Evolutionary conservation across 2,888 invertebrate species (phyloP).

Genomic region (Ophioninae sp.): DNA sequence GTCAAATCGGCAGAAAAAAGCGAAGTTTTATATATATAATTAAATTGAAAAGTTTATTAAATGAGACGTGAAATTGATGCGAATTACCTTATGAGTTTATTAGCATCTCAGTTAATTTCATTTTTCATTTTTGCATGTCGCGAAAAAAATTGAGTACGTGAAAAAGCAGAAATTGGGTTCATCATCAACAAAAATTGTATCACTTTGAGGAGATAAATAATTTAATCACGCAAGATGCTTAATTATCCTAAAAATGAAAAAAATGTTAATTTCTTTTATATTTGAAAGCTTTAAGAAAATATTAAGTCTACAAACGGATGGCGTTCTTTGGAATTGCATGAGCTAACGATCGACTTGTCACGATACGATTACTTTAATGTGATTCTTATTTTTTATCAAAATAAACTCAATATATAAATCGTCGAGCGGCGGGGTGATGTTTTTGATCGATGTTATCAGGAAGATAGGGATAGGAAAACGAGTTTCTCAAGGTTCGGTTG

Average conservation of each 20-base stretch:
- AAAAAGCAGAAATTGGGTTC: not conserved
- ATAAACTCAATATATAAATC: not conserved
- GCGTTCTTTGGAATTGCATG: not conserved
- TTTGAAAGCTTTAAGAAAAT: not conserved
- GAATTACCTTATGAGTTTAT: no score
- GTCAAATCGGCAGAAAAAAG: not conserved
- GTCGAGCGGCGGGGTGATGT: not conserved
- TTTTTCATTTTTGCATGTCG: no score
- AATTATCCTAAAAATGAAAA: not conserved
- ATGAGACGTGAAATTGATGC: not conserved
- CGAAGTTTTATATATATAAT: not conserved
- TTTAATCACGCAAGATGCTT: not conserved
- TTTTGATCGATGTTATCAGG: not conserved
- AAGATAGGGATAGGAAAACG: slow-evolving; percentile 6
- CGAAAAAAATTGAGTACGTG: not conserved
- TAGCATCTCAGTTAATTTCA: no score
- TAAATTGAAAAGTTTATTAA: not conserved
- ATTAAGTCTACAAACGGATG: not conserved
- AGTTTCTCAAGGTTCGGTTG: slow-evolving; percentile 34
- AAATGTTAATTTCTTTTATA: not conserved
- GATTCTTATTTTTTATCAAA: not conserved
- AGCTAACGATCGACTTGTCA: not conserved
- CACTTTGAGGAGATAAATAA: not conserved
- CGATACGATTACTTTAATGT: not conserved
- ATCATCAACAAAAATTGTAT: not conserved